Evolutionary conservation across 1,140 invertebrate species (phyloP), one percentile per base, ranked within the genome.

Genomic region (Hycleus cichorii): DNA sequence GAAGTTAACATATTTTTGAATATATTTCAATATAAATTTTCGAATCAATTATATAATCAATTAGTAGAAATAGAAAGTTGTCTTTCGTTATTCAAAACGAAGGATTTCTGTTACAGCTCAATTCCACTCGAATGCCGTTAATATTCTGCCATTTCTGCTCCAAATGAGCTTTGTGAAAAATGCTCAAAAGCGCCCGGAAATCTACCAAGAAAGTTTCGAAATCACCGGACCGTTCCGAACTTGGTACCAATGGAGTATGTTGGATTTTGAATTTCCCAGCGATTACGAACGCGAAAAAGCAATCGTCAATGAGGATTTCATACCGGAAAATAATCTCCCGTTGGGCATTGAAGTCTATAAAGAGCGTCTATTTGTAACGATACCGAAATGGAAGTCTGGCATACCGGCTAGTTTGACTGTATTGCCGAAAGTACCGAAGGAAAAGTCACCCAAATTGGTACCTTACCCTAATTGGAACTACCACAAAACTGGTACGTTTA

Each of bases 341-440:
- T 70, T 90, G 32, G 88, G 88, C 1, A 66, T 90, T 3, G 88
- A 89, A 60, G 73, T 86, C 3, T 82, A 80, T 75, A 75, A 76
- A 3, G 77, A 85, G 26, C 80, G 82, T 39, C 70, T 89, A 2
- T 90, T 85, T 62, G 74, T 90, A 1, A 84, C 85, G 9, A 71
- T 88, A 46, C 87, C 82, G 66, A 93, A 84, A 69, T 97, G 81
- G 95, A 94, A 84, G 74, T 82, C 68, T 69, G 91, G 84, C 50
- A 82, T 85, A 54, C 93, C 81, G 60, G 85, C 81, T 0, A 88
- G 86, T 0, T 72, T 90, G 18, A 78, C 82, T 1, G 81, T 81
- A 0, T 71, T 88, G 0, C 76, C 82, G 0, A 73, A 79, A 52
- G 72, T 78, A 7, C 71, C 77, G 0, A 73, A 68, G 4, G 78